These are phyloP conservation scores for Pipistrellus nathusii DNA, from an alignment of 2,797 vertebrate species.

Conservation along the genomic window DNA sequence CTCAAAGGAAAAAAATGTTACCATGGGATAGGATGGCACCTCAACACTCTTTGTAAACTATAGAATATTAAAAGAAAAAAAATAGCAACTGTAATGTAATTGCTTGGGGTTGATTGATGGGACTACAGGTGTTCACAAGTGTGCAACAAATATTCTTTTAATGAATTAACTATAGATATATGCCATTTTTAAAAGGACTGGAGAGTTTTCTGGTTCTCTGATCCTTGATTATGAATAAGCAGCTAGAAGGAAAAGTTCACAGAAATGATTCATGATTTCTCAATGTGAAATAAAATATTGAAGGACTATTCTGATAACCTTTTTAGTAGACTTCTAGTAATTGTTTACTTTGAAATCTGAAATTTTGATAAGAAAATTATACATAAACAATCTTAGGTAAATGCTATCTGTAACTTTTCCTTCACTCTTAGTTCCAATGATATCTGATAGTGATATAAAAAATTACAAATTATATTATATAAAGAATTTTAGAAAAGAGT, in stretches of 20 bases:
- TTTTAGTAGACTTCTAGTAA: neutral
- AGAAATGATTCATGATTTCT: neutral
- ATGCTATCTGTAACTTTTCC: neutral
- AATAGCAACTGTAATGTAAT: neutral
- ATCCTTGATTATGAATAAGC: neutral
- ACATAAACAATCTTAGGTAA: neutral
- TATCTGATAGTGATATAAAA: neutral
- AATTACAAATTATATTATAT: neutral
- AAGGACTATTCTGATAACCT: neutral
- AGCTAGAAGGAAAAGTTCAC: neutral
- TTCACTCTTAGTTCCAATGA: neutral
- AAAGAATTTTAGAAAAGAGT: neutral
- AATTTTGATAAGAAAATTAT: conserved; percentile 13
- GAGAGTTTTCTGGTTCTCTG: neutral
- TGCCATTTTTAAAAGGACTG: neutral
- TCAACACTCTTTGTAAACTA: neutral
- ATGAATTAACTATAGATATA: neutral
- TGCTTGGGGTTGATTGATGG: neutral
- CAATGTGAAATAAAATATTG: neutral
- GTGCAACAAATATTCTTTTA: neutral
- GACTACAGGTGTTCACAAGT: neutral
- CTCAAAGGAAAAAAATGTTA: neutral
- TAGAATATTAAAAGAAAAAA: neutral
- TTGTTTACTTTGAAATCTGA: conserved; percentile 39
- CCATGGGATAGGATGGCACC: neutral